Evolutionary conservation across 2,113 vertebrate species (phyloP), one percentile per base, ranked within the genome.

Genomic region (Haliaeetus leucogaster): DNA sequence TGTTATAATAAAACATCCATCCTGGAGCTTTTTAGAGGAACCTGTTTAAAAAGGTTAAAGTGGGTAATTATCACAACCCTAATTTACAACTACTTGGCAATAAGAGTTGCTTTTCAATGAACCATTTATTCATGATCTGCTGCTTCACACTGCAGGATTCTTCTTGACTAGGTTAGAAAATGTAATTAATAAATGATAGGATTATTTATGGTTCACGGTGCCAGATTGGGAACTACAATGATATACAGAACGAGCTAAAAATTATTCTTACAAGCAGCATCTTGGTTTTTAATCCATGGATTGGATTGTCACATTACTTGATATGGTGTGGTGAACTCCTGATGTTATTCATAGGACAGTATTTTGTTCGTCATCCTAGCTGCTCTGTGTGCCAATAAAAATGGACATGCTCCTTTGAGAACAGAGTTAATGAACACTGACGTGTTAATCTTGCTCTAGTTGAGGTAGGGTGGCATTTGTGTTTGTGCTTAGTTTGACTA

Each of bases 101-200:
- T 97, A 97, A 97, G 97, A 96, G 94, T 98, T 97, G 96, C 94
- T 98, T 98, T 98, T 98, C 98, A 98, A 68, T 98, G 97, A 98
- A 98, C 97, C 97, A 89, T 98, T 98, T 96, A 97, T 97, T 98
- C 97, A 97, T 96, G 98, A 98, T 98, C 97, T 91, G 90, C 97
- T 97, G 97, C 98, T 96, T 96, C 97, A 96, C 97, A 86, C 96
- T 89, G 96, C 95, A 84, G 97, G 97, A 93, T 97, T 97, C 97
- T 98, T 98, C 97, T 97, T 98, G 98, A 98, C 97, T 96, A 96
- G 97, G 97, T 98, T 97, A 97, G 97, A 96, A 97, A 97, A 97
- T 95, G 97, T 98, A 98, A 98, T 98, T 98, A 98, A 98, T 98
- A 98, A 98, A 98, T 98, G 97, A 98, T 98, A 97, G 98, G 97